Base-by-base conservation (phyloP, 2,113 vertebrate species). In the Progne subis region DNA sequence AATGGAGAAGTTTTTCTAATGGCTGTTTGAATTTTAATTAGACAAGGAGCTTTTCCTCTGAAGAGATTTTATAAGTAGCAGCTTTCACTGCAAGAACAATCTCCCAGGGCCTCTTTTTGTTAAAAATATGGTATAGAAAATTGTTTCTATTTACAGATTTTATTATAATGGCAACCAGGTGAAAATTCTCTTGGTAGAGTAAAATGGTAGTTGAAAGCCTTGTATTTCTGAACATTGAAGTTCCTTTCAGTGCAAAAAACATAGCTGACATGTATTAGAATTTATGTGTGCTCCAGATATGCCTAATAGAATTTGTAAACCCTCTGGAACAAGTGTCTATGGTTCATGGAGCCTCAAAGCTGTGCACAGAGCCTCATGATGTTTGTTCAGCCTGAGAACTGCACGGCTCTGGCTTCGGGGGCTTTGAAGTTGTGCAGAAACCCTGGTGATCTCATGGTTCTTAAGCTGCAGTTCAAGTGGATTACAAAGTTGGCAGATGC, bases 351-450 rank as follows among this genome's bases (percentile, higher is more conserved):
- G 32, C 69, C 81, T 91, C 87, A 92, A 90, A 94, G 67, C 84
- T 59, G 25, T 78, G 46, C 49, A 34, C 20, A 28, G 32, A 91
- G 67, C 34, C 55, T 59, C 39, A 11, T 0, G 0, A 74, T 1
- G 0, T 75, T 86, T 92, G n/a, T 74, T 89, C 53, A 71, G 69
- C 52, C 25, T 46, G 39, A 61, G 74, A 91, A 52, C 57, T 59
- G 32, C 0, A 1, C 2, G 0, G 43, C 24, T 88, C 43, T 75
- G 18, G 31, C 56, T 85, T 56, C 59, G 76, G 39, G 49, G 68
- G 56, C 76, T 93, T 93, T 97, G 82, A 96, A 94, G 69, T 69
- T 65, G 16, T 90, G 53, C 82, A 91, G 94, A 90, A 94, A 59
- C 31, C n/a, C 68, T 79, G 49, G 65, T 95, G 72, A 61, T 88